These are phyloP conservation scores for Falco berigora DNA, from an alignment of 2,797 vertebrate genomes.

Conservation along the genomic window DNA sequence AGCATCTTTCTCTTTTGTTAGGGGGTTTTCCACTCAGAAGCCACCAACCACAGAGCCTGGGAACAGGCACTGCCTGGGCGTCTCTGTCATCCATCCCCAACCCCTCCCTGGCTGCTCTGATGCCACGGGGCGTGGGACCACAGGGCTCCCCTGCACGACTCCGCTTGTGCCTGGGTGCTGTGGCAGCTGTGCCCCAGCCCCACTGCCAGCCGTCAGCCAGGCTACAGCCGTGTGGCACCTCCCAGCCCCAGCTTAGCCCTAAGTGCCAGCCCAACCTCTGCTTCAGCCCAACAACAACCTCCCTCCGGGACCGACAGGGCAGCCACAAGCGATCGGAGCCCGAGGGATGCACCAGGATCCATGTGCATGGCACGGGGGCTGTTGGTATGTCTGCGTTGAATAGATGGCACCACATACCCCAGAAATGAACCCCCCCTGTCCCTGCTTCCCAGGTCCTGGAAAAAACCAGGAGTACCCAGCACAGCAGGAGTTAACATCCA, in stretches of 20 bases:
- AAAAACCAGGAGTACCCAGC: not conserved
- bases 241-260: not conserved
- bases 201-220: not conserved
- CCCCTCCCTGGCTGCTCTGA: not conserved
- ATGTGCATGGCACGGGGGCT: fast-evolving
- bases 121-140: fast-evolving
- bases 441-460: not conserved
- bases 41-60: not conserved
- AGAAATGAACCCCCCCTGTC: not conserved
- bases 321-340: not conserved
- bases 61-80: not conserved
- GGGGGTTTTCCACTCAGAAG: not conserved
- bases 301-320: fast-evolving
- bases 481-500: slow-evolving; percentile 63
- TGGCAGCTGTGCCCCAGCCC: not conserved
- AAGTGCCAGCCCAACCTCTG: not conserved
- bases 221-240: not conserved
- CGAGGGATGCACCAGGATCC: fast-evolving
- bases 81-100: not conserved
- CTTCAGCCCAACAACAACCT: not conserved
- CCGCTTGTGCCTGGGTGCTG: not conserved
- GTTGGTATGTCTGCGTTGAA: not conserved
- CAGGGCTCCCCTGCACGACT: not conserved
- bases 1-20: not conserved
- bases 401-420: fast-evolving